A percentile compares a stretch with the other conserved stretches of the same genome.
phyloP scores from a whole-genome alignment of 2,113 vertebrate genomes.

The Brachyistius frenatus region DNA sequence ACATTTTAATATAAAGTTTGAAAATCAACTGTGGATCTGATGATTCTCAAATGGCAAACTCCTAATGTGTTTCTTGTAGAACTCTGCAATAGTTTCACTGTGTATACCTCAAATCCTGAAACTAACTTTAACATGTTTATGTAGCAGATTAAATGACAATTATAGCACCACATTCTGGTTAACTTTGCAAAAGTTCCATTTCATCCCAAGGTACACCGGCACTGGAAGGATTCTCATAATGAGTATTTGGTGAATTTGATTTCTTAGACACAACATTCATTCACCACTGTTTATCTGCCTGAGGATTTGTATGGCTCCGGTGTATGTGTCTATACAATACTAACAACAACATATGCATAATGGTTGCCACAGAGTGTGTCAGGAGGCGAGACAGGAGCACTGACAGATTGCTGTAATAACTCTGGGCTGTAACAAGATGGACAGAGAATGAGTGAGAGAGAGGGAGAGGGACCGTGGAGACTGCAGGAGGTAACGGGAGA shows the following conservation, averaged over 20 bases:
- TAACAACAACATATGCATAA: slow-evolving; percentile 69
- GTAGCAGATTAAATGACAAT: background rate
- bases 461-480: slow-evolving; percentile 23
- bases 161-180: background rate
- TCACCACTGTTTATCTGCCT: slow-evolving; percentile 45
- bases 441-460: slow-evolving; percentile 40
- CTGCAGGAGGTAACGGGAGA: slow-evolving; percentile 28
- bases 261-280: slow-evolving; percentile 41
- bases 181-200: slow-evolving; percentile 30
- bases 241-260: slow-evolving; percentile 50
- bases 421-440: slow-evolving; percentile 66
- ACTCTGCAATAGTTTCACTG: background rate
- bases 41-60: slow-evolving; percentile 13
- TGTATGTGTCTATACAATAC: slow-evolving; percentile 52
- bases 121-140: slow-evolving; percentile 4
- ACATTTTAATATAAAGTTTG: slow-evolving; percentile 27
- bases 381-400: slow-evolving; percentile 57
- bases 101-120: background rate
- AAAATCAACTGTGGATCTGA: slow-evolving; percentile 8
- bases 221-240: slow-evolving; percentile 8
- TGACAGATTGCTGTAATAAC: slow-evolving; percentile 72
- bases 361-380: slow-evolving; percentile 57
- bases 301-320: slow-evolving; percentile 42
- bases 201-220: slow-evolving; percentile 3
- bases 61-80: background rate